Conservation (phyloP, 1,140 invertebrate genomes). For the Trichonephila clavipes region DNA sequence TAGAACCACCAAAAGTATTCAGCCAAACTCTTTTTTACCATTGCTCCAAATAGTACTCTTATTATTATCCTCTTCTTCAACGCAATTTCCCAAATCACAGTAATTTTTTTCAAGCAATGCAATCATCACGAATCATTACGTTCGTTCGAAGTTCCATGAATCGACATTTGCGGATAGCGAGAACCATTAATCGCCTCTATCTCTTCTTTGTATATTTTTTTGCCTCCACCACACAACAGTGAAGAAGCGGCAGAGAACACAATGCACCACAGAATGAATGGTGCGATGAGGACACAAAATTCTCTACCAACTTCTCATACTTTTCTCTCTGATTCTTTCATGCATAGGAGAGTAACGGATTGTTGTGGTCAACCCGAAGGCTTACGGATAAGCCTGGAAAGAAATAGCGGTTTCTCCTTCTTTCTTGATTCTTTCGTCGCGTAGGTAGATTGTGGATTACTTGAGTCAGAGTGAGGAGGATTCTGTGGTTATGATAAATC, state of each 20-base stretch:
- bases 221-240: background rate
- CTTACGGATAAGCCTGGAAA: background rate
- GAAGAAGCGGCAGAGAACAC: background rate
- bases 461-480: background rate
- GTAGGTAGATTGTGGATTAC: background rate
- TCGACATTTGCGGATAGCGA: background rate
- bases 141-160: conserved; percentile 2
- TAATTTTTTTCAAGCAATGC: background rate
- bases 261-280: background rate
- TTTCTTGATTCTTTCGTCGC: background rate
- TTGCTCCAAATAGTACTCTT: background rate
- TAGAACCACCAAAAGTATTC: no score
- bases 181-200: background rate
- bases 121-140: conserved; percentile 38
- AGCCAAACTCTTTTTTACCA: background rate
- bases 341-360: conserved; percentile 1
- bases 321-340: background rate
- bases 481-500: background rate
- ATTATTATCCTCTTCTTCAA: background rate
- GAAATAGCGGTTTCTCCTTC: background rate
- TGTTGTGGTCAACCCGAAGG: conserved; percentile 20
- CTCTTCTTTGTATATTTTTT: background rate
- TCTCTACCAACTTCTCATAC: background rate
- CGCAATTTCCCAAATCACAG: conserved; percentile 3
- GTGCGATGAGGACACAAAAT: background rate